Conservation (phyloP, 2,797 vertebrate species). For the Dryobates pubescens region DNA sequence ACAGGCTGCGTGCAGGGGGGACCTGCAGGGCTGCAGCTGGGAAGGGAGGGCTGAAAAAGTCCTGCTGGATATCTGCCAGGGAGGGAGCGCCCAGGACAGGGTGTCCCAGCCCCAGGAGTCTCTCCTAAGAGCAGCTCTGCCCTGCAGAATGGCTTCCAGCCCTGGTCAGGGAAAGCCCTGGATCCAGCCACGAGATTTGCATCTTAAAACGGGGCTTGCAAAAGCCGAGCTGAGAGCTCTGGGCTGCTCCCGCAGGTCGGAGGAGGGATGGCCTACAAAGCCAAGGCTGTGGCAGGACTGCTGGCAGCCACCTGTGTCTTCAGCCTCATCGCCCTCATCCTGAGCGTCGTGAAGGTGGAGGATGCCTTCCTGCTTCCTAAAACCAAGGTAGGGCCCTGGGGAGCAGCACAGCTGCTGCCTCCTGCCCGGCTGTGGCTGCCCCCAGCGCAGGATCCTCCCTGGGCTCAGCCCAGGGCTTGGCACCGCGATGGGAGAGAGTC, state of each 20-base stretch:
- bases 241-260: slow-evolving; percentile 39
- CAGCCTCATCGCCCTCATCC: slow-evolving; percentile 55
- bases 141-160: background rate
- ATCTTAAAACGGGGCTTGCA: background rate
- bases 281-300: slow-evolving; percentile 18
- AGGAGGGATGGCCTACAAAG: slow-evolving; percentile 55
- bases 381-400: slow-evolving; percentile 37
- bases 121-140: background rate
- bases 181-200: background rate
- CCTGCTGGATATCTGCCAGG: background rate
- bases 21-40: background rate
- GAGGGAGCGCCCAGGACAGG: background rate
- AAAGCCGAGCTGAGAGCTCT: background rate
- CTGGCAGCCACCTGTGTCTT: slow-evolving; percentile 38
- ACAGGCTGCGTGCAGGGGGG: too few species aligned
- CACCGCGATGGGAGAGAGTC: background rate
- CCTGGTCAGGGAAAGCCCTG: background rate
- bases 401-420: background rate
- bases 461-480: background rate
- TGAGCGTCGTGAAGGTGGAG: background rate
- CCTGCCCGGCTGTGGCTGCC: background rate
- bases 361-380: slow-evolving; percentile 35
- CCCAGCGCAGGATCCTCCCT: too few species aligned
- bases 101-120: background rate
- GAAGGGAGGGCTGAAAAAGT: background rate